These are phyloP conservation scores for Neoscelio sp. DNA, from an alignment of 2,888 invertebrate genomes.

Conservation along the genomic window DNA sequence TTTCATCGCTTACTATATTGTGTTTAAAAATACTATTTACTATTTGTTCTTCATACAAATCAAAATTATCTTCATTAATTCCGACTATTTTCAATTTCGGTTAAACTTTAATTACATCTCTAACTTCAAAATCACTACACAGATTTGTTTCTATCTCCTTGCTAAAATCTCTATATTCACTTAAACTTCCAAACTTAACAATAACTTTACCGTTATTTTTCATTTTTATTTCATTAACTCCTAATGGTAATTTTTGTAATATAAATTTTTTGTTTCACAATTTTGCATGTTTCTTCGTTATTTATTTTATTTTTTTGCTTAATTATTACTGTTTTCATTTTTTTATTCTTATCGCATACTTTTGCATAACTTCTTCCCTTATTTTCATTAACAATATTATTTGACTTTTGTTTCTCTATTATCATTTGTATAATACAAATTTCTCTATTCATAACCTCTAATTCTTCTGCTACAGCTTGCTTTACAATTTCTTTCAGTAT, in stretches of 20 bases:
- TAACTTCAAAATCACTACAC: not conserved
- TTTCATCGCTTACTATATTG: not conserved
- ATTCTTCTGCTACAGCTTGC: not conserved
- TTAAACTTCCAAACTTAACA: not conserved
- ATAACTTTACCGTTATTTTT: constrained; percentile 44
- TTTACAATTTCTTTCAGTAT: not conserved
- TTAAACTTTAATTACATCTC: not conserved
- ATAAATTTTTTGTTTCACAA: constrained; percentile 5
- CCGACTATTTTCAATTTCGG: constrained; percentile 16
- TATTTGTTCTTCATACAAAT: not conserved
- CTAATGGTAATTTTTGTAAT: constrained; percentile 6
- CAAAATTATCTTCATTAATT: constrained; percentile 2
- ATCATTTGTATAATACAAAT: not conserved
- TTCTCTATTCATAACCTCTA: not conserved
- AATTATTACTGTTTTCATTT: constrained; percentile 11
- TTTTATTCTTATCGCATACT: not conserved
- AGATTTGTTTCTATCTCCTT: not conserved
- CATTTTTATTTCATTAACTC: constrained; percentile 39
- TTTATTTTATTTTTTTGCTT: not conserved
- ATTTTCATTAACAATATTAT: not conserved
- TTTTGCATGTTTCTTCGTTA: not conserved
- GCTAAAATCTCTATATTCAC: not conserved
- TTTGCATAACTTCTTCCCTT: not conserved
- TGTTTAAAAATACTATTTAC: constrained; percentile 6
- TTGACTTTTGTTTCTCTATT: not conserved